Base-by-base conservation (phyloP, 2,888 invertebrate species). In the Andrena haemorrhoa region DNA sequence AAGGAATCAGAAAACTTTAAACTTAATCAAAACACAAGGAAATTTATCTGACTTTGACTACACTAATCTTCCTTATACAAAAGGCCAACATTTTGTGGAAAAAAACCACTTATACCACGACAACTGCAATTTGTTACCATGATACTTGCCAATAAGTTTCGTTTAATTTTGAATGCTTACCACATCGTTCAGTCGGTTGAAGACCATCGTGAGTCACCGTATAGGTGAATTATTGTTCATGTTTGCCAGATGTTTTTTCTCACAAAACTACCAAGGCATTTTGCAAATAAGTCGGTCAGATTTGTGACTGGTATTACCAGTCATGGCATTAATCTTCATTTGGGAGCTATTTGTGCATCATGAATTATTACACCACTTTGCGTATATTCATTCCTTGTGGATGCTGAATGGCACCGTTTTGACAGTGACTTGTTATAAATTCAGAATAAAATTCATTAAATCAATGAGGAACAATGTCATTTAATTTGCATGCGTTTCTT, bases 191-290 rank as follows among this genome's bases (percentile, higher is more conserved):
- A 53, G 23, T 53, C 23, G 23, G 8, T 53, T 53, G 10, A 20
- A 53, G 29, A 26, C 8, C 41, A n/a, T 4, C 4, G 41, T 60
- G 41, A 60, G 6, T 58, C 60, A 60, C 29, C 29, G 12, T 47
- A 8, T n/a, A 12, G 7, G 29, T 70, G 70, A 70, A 60, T 60
- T 70, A 70, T 70, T 10, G 58, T 12, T 35, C 56, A 26, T 41
- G 35, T 20, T 58, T 20, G 33, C 26, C 29, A n/a, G 1, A 69
- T 58, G 41, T 58, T 70, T 69, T 68, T 69, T 2, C 4, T 20
- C 23, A 8, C 6, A 56, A 56, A 26, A 69, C 1, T 35, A 23
- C n/a, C 26, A 23, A n/a, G 26, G n/a, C 26, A 35, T 69, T 56
- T 41, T 69, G 56, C 23, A 35, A 56, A 31, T 56, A 35, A 69